A percentile compares a stretch with the other conserved stretches of the same genome.
Evolutionary conservation across 2,113 vertebrate species (phyloP).

Genomic region (Perca fluviatilis): DNA sequence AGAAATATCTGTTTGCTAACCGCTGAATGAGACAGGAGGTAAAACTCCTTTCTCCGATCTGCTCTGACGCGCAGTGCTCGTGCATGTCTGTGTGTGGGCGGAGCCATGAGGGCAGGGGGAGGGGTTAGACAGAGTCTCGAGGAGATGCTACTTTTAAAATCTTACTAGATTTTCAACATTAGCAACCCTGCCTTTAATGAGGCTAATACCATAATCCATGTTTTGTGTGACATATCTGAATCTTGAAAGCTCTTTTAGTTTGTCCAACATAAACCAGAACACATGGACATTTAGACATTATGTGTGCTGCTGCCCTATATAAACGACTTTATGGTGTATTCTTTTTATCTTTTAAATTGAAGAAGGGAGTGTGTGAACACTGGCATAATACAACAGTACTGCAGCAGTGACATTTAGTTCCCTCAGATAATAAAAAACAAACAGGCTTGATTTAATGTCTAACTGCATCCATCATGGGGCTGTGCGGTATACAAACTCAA

Average conservation of each 20-base stretch:
- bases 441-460: conserved; percentile 9
- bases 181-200: too few relatives aligned
- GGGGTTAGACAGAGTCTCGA: too few relatives aligned
- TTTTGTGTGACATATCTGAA: background rate
- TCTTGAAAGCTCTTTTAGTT: conserved; percentile 1
- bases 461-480: background rate
- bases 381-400: background rate
- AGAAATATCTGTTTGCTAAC: too few relatives aligned
- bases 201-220: background rate
- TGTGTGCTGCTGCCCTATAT: background rate
- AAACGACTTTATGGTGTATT: background rate
- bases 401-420: too few relatives aligned
- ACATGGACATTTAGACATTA: background rate
- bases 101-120: too few relatives aligned
- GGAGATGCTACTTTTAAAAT: too few relatives aligned
- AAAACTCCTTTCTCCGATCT: too few relatives aligned
- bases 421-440: conserved; percentile 16
- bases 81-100: too few relatives aligned
- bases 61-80: too few relatives aligned
- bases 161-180: too few relatives aligned
- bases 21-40: too few relatives aligned
- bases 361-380: background rate
- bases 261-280: background rate
- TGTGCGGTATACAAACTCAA: conserved; percentile 1
- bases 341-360: background rate